phyloP scores from a whole-genome alignment of 2,113 vertebrate species.

The Pogonocichla stellata region DNA sequence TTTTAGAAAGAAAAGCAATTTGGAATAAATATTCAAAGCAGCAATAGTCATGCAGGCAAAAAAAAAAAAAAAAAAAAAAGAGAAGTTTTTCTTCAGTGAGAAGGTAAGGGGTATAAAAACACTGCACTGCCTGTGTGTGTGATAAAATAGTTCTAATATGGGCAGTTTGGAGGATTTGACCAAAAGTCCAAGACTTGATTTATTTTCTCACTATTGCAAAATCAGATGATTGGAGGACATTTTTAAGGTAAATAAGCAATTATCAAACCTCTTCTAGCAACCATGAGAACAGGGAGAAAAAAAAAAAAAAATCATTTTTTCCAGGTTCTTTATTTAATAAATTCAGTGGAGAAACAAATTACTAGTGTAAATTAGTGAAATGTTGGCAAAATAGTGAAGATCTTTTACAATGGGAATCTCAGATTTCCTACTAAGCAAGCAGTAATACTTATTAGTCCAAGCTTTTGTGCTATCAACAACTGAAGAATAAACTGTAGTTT shows the following conservation, averaged over 20 bases:
- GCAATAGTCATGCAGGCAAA: neutral
- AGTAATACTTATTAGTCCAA: neutral
- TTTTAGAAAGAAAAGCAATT: neutral
- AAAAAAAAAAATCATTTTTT: rapidly evolving
- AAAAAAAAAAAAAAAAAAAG: neutral
- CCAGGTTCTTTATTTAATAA: neutral
- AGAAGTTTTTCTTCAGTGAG: neutral
- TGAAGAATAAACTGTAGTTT: neutral
- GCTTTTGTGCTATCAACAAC: neutral
- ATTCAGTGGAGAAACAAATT: neutral
- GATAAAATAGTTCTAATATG: neutral
- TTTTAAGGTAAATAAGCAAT: neutral
- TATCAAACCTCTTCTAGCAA: neutral
- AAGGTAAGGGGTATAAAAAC: neutral
- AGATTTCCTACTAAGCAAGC: neutral
- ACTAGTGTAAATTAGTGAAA: neutral
- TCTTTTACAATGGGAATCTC: neutral
- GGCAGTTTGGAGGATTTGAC: neutral
- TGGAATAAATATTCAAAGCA: neutral
- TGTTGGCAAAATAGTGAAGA: neutral
- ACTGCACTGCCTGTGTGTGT: neutral
- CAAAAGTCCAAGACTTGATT: neutral
- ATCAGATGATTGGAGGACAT: neutral
- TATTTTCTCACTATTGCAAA: neutral
- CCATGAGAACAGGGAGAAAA: neutral